Percentiles rank a stretch among this genome's conserved stretches.
Evolutionary conservation across 1,140 invertebrate genomes (phyloP).

Genomic region (Gryllus bimaculatus): DNA sequence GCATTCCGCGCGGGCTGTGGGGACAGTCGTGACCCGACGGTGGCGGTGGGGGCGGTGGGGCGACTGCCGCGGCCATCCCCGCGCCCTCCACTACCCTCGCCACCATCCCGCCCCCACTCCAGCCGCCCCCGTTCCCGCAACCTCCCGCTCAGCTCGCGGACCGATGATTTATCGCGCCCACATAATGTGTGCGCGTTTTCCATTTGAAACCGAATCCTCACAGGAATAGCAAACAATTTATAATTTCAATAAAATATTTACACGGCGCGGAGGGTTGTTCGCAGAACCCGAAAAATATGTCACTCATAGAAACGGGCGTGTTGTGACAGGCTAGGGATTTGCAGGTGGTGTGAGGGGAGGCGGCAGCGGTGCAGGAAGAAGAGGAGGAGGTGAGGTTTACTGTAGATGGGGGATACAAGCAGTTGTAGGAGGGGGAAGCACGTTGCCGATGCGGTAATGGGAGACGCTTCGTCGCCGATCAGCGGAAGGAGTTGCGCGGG

Average conservation of each 20-base stretch:
- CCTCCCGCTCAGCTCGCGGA: not conserved
- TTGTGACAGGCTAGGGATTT: constrained; percentile 3
- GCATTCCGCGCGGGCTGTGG: too few relatives aligned
- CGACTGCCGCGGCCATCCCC: too few relatives aligned
- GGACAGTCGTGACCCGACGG: too few relatives aligned
- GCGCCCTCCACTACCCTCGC: not conserved
- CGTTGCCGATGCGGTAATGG: too few relatives aligned
- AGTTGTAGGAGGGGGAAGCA: not conserved
- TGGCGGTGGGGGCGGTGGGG: too few relatives aligned
- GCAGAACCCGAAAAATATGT: constrained; percentile 1
- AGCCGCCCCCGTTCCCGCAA: not conserved
- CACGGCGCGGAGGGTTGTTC: constrained; percentile 1
- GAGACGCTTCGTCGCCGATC: too few relatives aligned
- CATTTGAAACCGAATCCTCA: not conserved
- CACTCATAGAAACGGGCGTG: constrained; percentile 2
- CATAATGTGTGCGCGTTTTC: not conserved
- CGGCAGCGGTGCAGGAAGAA: not conserved
- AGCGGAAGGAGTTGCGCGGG: not conserved
- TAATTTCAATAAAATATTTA: constrained; percentile 6
- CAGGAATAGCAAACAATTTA: constrained; percentile 5
- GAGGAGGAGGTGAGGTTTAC: not conserved
- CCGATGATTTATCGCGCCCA: constrained; percentile 2
- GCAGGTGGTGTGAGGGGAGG: not conserved
- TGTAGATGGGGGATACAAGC: not conserved
- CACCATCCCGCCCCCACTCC: not conserved